Evolutionary conservation across 2,888 invertebrate species (phyloP).

Genomic region (Drosophila prolongata): DNA sequence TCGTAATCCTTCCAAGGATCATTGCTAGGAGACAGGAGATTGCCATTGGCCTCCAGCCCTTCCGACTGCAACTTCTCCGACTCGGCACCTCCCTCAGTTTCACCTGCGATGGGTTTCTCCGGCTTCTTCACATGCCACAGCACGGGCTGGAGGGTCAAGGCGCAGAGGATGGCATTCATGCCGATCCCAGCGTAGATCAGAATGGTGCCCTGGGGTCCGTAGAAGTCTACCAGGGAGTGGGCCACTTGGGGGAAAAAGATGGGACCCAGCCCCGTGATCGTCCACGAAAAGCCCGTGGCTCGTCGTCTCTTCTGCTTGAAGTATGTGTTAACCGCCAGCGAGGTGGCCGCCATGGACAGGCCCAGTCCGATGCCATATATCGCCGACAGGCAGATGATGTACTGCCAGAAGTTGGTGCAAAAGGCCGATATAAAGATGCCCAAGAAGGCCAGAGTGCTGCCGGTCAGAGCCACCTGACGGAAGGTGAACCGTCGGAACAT

Average conservation of each 20-base stretch:
- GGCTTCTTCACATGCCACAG: conserved; percentile 88
- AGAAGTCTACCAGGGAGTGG: conserved; percentile 86
- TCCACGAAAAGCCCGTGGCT: conserved; percentile 90
- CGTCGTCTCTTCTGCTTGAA: conserved; percentile 88
- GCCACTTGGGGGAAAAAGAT: conserved; percentile 90
- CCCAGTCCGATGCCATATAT: conserved; percentile 89
- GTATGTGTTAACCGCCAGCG: conserved; percentile 90
- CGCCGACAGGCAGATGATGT: conserved; percentile 88
- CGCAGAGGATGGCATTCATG: conserved; percentile 88
- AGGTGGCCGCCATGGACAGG: conserved; percentile 88
- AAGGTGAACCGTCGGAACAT: conserved; percentile 89
- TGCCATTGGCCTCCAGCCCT: conserved; percentile 64
- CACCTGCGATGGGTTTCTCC: conserved; percentile 8
- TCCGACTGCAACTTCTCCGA: conserved; percentile 46
- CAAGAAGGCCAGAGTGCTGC: conserved; percentile 86
- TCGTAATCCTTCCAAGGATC: conserved; percentile 72
- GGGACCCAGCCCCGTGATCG: conserved; percentile 90
- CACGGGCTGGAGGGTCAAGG: conserved; percentile 89
- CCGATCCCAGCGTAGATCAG: conserved; percentile 88
- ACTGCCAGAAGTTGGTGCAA: conserved; percentile 87
- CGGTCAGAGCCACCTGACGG: conserved; percentile 88
- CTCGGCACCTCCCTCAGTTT: background rate
- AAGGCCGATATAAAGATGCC: conserved; percentile 87
- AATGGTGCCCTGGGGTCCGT: conserved; percentile 88
- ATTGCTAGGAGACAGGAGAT: conserved; percentile 45